These are phyloP conservation scores for Drosophila lowei DNA, from an alignment of 1,140 invertebrate genomes.

Conservation along the genomic window DNA sequence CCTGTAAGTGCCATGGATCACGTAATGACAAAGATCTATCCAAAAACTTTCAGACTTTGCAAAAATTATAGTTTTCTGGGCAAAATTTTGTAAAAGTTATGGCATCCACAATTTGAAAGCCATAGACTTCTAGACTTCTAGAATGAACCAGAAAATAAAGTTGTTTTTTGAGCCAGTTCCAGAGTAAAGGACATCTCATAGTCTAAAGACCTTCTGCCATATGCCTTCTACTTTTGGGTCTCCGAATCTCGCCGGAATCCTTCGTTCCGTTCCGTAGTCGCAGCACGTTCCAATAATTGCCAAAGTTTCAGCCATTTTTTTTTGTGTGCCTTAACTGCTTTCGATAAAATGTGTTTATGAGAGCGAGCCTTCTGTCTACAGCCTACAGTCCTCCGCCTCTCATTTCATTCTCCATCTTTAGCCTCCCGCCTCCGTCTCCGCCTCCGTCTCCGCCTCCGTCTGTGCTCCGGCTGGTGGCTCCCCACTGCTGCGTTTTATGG, in stretches of 20 bases:
- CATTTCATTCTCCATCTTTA: neutral
- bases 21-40: no score
- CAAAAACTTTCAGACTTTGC: no score
- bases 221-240: neutral
- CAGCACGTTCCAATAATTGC: slow-evolving; percentile 61
- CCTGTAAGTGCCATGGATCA: no score
- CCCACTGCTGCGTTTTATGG: slow-evolving; percentile 54
- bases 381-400: no score
- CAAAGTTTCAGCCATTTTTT: slow-evolving; percentile 34
- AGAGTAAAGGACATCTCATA: no score
- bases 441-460: neutral
- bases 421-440: neutral
- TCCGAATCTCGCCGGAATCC: neutral
- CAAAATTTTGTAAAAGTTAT: no score
- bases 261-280: slow-evolving; percentile 19
- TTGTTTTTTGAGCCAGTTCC: no score
- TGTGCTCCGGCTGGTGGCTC: neutral
- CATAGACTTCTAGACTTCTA: no score
- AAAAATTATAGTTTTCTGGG: no score
- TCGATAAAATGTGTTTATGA: slow-evolving; percentile 58
- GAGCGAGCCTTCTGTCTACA: neutral
- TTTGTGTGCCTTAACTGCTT: slow-evolving; percentile 24
- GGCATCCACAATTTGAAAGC: no score
- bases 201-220: no score
- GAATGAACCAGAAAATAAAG: no score